Conservation (phyloP, 1,140 invertebrate genomes). For the Hormaphis cornu region DNA sequence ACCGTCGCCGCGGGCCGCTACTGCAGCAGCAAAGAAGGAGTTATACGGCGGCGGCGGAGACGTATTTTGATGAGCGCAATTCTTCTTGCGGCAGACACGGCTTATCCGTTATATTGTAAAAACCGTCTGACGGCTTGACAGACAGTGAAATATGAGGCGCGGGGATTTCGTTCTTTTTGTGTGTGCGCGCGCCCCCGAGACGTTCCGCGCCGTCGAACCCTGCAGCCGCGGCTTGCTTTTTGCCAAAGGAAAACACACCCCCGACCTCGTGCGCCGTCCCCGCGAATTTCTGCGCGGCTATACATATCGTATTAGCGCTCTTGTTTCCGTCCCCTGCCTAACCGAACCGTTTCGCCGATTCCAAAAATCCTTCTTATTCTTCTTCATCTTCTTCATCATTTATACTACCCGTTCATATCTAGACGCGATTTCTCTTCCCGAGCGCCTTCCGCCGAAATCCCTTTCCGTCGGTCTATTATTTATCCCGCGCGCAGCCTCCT, state of each 20-base stretch:
- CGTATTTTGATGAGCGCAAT: constrained; percentile 26
- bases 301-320: background rate
- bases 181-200: constrained; percentile 14
- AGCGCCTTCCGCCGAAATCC: background rate
- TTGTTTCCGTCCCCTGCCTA: background rate
- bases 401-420: no score
- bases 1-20: no score
- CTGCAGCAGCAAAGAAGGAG: no score
- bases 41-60: background rate
- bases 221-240: constrained; percentile 1
- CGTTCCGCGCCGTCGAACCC: constrained; percentile 25
- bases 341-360: background rate
- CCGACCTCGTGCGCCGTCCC: background rate
- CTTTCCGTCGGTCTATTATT: constrained; percentile 23
- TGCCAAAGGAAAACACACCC: constrained; percentile 6
- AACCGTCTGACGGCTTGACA: constrained; percentile 31
- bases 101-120: constrained; percentile 32
- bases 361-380: constrained; percentile 30
- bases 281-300: background rate
- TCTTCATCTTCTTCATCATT: constrained; percentile 9
- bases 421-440: background rate
- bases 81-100: constrained; percentile 29
- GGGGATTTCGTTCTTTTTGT: constrained; percentile 23
- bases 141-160: constrained; percentile 32
- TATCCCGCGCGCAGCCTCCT: background rate